A percentile compares a stretch with the other conserved stretches of the same genome.
phyloP scores from a whole-genome alignment of 2,888 invertebrate species.

The Stenchaetothrips biformis region DNA sequence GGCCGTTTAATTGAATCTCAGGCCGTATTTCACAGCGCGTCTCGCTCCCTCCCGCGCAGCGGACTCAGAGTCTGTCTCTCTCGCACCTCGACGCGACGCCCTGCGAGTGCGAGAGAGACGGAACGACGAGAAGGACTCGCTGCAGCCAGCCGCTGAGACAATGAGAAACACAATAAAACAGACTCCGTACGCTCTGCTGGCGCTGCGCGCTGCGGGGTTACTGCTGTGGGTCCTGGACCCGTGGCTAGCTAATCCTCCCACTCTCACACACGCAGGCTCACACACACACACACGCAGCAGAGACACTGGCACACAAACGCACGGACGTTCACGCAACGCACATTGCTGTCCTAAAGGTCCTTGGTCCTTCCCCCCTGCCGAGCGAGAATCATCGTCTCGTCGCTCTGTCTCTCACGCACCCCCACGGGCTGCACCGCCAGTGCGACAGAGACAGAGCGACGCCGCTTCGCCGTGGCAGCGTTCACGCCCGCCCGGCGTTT shows the following conservation, averaged over 20 bases:
- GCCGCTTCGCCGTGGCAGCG: no score
- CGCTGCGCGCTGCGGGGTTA: background rate
- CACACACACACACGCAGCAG: background rate
- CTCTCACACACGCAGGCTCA: background rate
- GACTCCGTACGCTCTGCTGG: background rate
- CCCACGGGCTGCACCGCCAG: no score
- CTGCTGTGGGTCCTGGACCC: no score
- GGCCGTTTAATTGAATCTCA: constrained; percentile 34
- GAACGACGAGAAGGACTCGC: background rate
- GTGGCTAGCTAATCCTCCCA: no score
- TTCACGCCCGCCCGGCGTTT: no score
- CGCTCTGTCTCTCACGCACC: no score
- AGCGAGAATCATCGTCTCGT: no score
- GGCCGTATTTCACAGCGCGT: constrained; percentile 30
- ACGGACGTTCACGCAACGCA: background rate
- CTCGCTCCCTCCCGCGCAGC: background rate
- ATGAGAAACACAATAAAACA: constrained; percentile 1
- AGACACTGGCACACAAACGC: background rate
- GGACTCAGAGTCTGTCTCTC: background rate
- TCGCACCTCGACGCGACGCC: no score
- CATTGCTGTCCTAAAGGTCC: background rate
- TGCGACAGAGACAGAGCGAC: no score
- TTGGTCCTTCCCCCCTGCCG: no score
- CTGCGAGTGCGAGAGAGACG: no score
- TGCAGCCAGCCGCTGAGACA: background rate